Percentiles rank a stretch among this genome's conserved stretches.
Evolutionary conservation across 2,888 invertebrate genomes (phyloP).

Genomic region (Agrotis exclamationis): DNA sequence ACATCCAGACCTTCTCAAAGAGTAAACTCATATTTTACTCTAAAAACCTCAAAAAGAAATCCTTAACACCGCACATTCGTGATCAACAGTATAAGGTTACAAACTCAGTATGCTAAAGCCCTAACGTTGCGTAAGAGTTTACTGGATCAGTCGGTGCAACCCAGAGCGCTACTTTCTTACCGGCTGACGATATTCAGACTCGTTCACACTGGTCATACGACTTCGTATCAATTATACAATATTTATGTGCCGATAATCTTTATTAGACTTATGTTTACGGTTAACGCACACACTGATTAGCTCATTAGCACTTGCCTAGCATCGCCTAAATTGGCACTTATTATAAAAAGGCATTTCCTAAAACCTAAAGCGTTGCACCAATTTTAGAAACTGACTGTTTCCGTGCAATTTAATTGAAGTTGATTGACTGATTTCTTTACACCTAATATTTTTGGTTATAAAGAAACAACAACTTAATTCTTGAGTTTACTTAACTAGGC

Average conservation of each 20-base stretch:
- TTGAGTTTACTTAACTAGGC: no score
- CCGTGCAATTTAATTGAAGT: constrained; percentile 7
- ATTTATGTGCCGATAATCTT: constrained; percentile 26
- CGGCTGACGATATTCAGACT: constrained; percentile 73
- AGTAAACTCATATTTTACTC: background rate
- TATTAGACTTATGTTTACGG: constrained; percentile 22
- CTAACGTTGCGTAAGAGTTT: constrained; percentile 83
- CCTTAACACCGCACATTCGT: background rate
- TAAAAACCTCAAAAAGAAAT: no score
- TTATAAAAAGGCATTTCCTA: constrained; percentile 13
- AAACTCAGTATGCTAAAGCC: constrained; percentile 68
- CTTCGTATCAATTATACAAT: constrained; percentile 31
- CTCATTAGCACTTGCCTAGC: constrained; percentile 16
- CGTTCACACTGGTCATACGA: constrained; percentile 71
- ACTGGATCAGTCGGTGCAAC: constrained; percentile 87
- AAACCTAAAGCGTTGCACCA: constrained; percentile 1
- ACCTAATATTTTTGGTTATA: background rate
- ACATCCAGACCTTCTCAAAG: background rate
- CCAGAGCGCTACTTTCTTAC: constrained; percentile 87
- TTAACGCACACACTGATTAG: constrained; percentile 22
- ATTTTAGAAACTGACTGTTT: constrained; percentile 33
- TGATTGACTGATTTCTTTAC: constrained; percentile 11
- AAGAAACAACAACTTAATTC: no score
- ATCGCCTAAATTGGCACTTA: constrained; percentile 9
- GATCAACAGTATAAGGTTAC: constrained; percentile 19